Evolutionary conservation across 2,113 vertebrate genomes (phyloP), one percentile per base, ranked within the genome.

Genomic region (Rhea americana): DNA sequence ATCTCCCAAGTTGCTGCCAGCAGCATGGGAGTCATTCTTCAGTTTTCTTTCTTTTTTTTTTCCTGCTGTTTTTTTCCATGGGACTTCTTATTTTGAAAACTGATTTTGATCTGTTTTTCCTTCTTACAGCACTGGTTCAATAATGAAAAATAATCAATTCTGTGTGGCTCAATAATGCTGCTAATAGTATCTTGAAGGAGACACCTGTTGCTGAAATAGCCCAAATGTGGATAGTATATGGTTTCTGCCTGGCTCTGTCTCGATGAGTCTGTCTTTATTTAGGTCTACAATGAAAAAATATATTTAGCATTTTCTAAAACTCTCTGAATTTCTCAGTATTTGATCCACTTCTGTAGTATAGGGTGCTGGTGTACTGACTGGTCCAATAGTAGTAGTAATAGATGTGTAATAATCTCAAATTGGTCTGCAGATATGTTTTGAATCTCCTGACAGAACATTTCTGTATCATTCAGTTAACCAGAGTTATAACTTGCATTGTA

Each of bases 1-100:
- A 91, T 55, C 39, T 71, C 53, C 35, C 7, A 47, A 80, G 82
- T 75, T 89, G 55, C 68, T 84, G 82, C 76, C 45, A 83, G 68
- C 32, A 81, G 25, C 30, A 16, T 78, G 85, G 67, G 55, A 85
- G 13, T 80, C 85, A 73, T 82, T 78, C 2, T 15, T 90, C 56
- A 35, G 35, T 35, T 75, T 51, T 35, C 12, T 61, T 37, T 1
- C 17, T 59, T 2, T 25, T 3, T 14, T 35, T 26, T 37, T 39
- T 21, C 4, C 15, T 51, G 68, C n/a, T 47, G 17, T 48, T 41
- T 45, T 45, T 70, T 43, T 12, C 8, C 21, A 15, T 76, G 15
- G 11, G 13, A 61, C 19, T 39, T 79, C 62, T 47, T 14, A 30
- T 74, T 92, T 73, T 56, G 43, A 79, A 67, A 13, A n/a, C 13